Percentiles rank a stretch among this genome's conserved stretches.
Evolutionary conservation across 2,113 vertebrate species (phyloP).

Genomic region (Piaya cayana): DNA sequence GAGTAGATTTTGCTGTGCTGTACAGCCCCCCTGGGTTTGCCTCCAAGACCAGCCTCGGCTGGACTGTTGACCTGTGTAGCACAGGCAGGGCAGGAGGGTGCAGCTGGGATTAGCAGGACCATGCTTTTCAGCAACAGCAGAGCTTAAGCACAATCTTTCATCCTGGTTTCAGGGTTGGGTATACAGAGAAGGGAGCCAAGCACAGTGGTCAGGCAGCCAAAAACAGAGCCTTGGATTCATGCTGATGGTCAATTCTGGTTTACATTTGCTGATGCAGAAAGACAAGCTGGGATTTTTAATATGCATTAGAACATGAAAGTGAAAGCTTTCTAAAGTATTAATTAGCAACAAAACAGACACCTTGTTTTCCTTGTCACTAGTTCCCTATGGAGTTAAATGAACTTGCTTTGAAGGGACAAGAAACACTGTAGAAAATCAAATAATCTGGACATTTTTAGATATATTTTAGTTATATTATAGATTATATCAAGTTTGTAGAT

Average conservation of each 20-base stretch:
- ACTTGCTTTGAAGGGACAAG: neutral
- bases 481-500: neutral
- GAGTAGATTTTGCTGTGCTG: neutral
- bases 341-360: neutral
- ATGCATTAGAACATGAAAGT: neutral
- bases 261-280: neutral
- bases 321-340: neutral
- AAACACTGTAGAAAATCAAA: neutral
- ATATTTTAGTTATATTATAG: neutral
- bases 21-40: neutral
- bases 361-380: neutral
- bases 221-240: neutral
- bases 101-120: neutral
- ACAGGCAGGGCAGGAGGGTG: neutral
- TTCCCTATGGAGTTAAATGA: neutral
- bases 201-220: neutral
- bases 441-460: neutral
- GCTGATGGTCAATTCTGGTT: neutral
- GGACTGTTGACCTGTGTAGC: fast-evolving
- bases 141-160: neutral
- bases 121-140: neutral
- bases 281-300: neutral
- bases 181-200: neutral
- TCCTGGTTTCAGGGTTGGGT: neutral
- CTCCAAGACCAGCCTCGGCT: neutral